Evolutionary conservation across 2,888 invertebrate genomes (phyloP), one percentile per base, ranked within the genome.

Genomic region (Stomorhina lunata): DNA sequence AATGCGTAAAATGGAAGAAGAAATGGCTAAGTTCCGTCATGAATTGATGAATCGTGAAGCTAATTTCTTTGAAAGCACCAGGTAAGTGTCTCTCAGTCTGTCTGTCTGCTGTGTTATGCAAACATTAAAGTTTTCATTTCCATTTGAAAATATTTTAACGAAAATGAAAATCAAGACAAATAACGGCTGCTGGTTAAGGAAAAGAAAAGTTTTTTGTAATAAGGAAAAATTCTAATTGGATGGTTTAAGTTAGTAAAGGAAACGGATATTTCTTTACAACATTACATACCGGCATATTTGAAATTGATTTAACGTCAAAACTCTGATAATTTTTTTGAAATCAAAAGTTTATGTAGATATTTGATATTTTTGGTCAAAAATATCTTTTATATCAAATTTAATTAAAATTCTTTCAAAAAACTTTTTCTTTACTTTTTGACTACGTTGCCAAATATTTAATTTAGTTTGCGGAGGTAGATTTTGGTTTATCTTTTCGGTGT

Each of bases 1-100:
- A 93, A 98, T 99, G 98, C 94, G 96, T 89, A 97, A 98, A 93
- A 98, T 99, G 97, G 98, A 99, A 93, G 98, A 98, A 89, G 98
- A 98, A 93, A 98, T 98, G 98, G 95, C 95, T 91, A 95, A 96
- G 93, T 98, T 98, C 93, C 94, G 98, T 88, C 96, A 96, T 86
- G 97, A 97, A 91, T 93, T 98, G 85, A 96, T 97, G 95, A 97
- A 96, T 92, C 95, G 96, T 89, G 98, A 98, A 92, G 95, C 96
- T 89, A 96, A 96, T 90, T 96, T 97, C 93, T 97, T 97, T 92
- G 96, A 96, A 92, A 95, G 95, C 91, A 95, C 96, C 88, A 96
- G 96, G 96, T 97, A 94, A 90, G n/a, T n/a, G n/a, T n/a, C n/a
- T n/a, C n/a, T n/a, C n/a, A n/a, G n/a, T n/a, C n/a, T n/a, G n/a